Conservation (phyloP, 2,113 vertebrate genomes). For the Balaenoptera acutorostrata region DNA sequence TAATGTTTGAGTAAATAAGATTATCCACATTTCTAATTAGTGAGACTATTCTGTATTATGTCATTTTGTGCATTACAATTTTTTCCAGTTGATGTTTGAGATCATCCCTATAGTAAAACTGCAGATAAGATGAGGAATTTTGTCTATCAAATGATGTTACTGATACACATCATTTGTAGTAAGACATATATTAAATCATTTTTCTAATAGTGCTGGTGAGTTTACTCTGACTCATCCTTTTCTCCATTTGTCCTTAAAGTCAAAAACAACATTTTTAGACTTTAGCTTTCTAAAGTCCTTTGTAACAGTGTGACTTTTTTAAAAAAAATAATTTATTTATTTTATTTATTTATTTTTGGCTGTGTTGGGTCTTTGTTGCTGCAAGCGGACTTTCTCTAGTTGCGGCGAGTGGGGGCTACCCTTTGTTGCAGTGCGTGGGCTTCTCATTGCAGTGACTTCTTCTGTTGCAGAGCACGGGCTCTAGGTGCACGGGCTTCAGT, state of each 20-base stretch:
- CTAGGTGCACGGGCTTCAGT: too few species aligned
- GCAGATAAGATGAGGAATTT: background rate
- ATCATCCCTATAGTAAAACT: background rate
- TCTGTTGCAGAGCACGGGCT: too few species aligned
- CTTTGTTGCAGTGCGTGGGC: too few species aligned
- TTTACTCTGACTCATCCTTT: background rate
- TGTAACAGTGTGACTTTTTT: background rate
- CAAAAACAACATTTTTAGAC: background rate
- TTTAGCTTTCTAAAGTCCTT: background rate
- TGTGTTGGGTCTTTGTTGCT: too few species aligned
- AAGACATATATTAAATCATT: background rate
- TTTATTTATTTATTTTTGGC: too few species aligned
- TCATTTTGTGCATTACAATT: background rate
- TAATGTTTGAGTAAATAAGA: background rate
- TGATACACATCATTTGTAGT: background rate
- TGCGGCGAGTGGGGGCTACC: too few species aligned
- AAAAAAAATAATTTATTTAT: too few species aligned
- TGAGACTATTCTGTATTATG: background rate
- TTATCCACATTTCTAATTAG: background rate
- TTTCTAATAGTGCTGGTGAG: background rate
- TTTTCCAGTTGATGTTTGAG: background rate
- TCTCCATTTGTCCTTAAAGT: background rate
- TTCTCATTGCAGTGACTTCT: too few species aligned
- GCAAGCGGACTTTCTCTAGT: too few species aligned
- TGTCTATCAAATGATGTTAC: background rate